These are phyloP conservation scores for Oscheius sp. DNA, from an alignment of 2,888 invertebrate genomes.

Conservation along the genomic window DNA sequence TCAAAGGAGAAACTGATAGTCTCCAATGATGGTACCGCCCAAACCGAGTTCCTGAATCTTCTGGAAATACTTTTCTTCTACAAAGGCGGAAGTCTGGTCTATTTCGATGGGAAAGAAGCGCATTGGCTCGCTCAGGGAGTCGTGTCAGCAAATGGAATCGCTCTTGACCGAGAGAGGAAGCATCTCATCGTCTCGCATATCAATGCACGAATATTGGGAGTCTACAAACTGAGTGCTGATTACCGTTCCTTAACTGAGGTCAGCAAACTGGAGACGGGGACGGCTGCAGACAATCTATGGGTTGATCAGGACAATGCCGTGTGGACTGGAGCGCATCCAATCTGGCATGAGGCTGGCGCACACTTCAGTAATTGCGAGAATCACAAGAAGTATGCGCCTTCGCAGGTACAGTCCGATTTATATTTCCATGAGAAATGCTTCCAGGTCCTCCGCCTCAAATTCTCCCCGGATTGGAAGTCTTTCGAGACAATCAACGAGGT, in stretches of 20 bases:
- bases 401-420: constrained; percentile 38
- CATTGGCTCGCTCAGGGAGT: constrained; percentile 38
- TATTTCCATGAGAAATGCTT: not conserved
- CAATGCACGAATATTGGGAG: constrained; percentile 44
- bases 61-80: constrained; percentile 45
- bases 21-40: constrained; percentile 57
- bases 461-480: constrained; percentile 40
- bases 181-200: constrained; percentile 52
- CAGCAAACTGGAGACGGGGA: constrained; percentile 30
- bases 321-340: constrained; percentile 54
- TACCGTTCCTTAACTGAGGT: constrained; percentile 34
- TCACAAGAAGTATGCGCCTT: constrained; percentile 34
- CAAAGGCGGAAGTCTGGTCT: constrained; percentile 49
- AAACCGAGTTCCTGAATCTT: constrained; percentile 41
- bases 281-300: constrained; percentile 52
- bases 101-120: constrained; percentile 51
- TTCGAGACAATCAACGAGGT: constrained; percentile 42
- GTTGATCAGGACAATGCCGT: constrained; percentile 42
- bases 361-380: constrained; percentile 40
- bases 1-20: constrained; percentile 51
- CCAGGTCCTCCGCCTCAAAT: constrained; percentile 46
- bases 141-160: constrained; percentile 53
- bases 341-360: constrained; percentile 38
- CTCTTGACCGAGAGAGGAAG: constrained; percentile 42
- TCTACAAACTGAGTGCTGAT: constrained; percentile 38